Conservation (phyloP, 2,113 vertebrate species). For the Larimichthys polyactis region DNA sequence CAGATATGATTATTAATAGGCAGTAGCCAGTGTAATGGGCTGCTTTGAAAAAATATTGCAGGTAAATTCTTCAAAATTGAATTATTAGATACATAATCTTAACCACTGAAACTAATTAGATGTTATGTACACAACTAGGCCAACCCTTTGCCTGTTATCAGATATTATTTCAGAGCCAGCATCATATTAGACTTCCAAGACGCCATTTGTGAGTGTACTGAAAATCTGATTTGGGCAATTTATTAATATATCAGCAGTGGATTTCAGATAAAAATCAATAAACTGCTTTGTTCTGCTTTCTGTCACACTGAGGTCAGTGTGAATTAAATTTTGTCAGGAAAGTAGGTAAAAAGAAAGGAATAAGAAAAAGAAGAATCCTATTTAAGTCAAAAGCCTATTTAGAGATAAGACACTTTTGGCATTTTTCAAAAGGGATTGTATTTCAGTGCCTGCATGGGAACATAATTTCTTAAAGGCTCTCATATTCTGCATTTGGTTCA, state of each 20-base stretch:
- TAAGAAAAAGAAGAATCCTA: conserved; percentile 24
- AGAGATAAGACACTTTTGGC: conserved; percentile 48
- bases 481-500: conserved; percentile 39
- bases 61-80: background rate
- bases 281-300: conserved; percentile 18
- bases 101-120: background rate
- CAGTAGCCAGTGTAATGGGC: background rate
- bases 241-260: conserved; percentile 1
- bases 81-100: background rate
- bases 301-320: conserved; percentile 34
- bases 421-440: conserved; percentile 53
- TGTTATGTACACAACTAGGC: background rate
- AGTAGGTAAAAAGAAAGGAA: conserved; percentile 7
- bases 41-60: background rate
- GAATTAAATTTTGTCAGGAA: conserved; percentile 40
- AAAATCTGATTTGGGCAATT: conserved; percentile 3
- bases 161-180: background rate
- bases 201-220: background rate
- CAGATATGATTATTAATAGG: background rate
- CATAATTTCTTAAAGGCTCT: conserved; percentile 50
- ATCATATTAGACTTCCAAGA: background rate
- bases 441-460: conserved; percentile 55
- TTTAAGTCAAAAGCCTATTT: conserved; percentile 57
- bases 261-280: conserved; percentile 42
- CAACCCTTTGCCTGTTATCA: background rate